Percentiles rank a stretch among this genome's conserved stretches.
phyloP scores from a whole-genome alignment of 1,140 invertebrate genomes.

The Aphaenogaster floridana region DNA sequence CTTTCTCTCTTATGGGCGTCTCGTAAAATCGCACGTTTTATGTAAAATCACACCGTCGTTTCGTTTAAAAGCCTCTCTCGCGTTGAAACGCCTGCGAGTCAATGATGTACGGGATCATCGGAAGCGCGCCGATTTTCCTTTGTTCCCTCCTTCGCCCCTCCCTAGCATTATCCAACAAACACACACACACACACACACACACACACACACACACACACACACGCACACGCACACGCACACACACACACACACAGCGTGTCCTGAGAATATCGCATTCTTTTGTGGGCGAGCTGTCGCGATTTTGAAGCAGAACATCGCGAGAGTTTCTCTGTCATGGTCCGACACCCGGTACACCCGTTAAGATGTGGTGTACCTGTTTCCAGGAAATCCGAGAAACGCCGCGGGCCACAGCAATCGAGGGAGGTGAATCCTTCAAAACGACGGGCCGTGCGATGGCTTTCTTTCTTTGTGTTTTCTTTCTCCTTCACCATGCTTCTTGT shows the following conservation, averaged over 20 bases:
- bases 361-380: conserved; percentile 19
- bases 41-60: conserved; percentile 53
- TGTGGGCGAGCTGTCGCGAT: neutral
- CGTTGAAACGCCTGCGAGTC: neutral
- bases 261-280: neutral
- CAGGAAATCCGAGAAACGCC: conserved; percentile 40
- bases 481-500: neutral
- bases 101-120: neutral
- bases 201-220: no score
- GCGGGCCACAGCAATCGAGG: conserved; percentile 7
- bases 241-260: neutral
- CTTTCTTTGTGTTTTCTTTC: neutral
- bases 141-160: neutral
- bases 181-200: neutral
- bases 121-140: neutral
- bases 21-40: conserved; percentile 66
- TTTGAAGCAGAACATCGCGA: neutral
- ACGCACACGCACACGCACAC: neutral
- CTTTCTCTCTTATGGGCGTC: conserved; percentile 68
- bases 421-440: conserved; percentile 39
- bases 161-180: neutral
- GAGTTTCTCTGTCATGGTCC: conserved; percentile 11
- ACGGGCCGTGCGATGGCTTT: conserved; percentile 20
- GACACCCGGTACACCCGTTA: conserved; percentile 7
- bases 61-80: conserved; percentile 17